Percentiles rank a stretch among this genome's conserved stretches.
These are phyloP conservation scores for Neuroterus valhalla DNA, from an alignment of 1,140 invertebrate species.

Conservation along the genomic window DNA sequence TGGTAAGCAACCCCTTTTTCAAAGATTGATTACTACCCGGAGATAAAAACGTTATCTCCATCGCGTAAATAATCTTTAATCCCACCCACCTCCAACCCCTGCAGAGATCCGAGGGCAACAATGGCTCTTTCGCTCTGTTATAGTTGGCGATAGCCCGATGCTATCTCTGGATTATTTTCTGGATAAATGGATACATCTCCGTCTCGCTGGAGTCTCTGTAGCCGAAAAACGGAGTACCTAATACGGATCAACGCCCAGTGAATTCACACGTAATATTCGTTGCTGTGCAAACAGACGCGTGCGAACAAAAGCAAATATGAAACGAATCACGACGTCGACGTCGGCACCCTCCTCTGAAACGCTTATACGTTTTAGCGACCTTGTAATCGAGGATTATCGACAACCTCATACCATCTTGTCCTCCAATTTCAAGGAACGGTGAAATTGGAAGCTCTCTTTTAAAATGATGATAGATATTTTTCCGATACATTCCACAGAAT, in stretches of 20 bases:
- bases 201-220: constrained; percentile 14
- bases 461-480: no score
- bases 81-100: constrained; percentile 48
- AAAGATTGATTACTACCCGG: constrained; percentile 68
- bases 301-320: constrained; percentile 53
- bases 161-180: constrained; percentile 73
- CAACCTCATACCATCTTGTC: not conserved
- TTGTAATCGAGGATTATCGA: constrained; percentile 40
- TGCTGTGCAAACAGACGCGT: constrained; percentile 36
- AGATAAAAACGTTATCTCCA: constrained; percentile 74
- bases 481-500: no score
- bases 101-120: constrained; percentile 43
- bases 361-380: constrained; percentile 22
- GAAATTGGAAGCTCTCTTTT: no score
- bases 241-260: constrained; percentile 54
- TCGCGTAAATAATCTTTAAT: constrained; percentile 74
- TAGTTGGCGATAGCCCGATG: constrained; percentile 57
- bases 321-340: constrained; percentile 44
- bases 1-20: constrained; percentile 68
- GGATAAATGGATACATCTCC: constrained; percentile 68
- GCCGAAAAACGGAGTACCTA: constrained; percentile 49
- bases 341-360: not conserved
- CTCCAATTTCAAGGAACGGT: not conserved
- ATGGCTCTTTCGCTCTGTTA: constrained; percentile 50
- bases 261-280: constrained; percentile 49